Percentiles rank a stretch among this genome's conserved stretches.
phyloP scores from a whole-genome alignment of 2,888 invertebrate genomes.

The Lasioglossum leucozonium region DNA sequence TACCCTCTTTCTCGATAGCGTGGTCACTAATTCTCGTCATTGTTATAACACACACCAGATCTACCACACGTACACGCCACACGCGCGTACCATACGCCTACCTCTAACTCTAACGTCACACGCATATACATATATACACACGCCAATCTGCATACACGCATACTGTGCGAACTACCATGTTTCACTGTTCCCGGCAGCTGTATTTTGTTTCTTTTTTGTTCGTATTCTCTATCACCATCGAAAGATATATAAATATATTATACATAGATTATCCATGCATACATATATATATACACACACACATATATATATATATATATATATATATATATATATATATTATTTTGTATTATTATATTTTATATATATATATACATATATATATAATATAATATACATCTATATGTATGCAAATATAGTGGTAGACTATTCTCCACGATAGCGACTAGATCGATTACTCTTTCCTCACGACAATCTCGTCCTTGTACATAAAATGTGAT shows the following conservation, averaged over 20 bases:
- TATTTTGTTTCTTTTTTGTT: conserved; percentile 13
- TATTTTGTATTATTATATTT: too few species aligned
- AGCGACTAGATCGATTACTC: conserved; percentile 59
- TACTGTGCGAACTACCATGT: conserved; percentile 13
- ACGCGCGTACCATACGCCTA: neutral
- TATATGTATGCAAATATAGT: conserved; percentile 52
- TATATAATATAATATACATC: neutral
- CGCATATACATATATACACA: conserved; percentile 53
- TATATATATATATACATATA: conserved; percentile 4
- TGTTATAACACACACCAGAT: conserved; percentile 59
- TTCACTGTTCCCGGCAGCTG: conserved; percentile 17
- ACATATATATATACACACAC: conserved; percentile 51
- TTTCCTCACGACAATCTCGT: conserved; percentile 49
- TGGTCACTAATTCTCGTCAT: conserved; percentile 69
- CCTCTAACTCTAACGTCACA: conserved; percentile 58
- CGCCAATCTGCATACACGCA: neutral
- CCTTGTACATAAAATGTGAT: conserved; percentile 67
- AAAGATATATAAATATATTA: conserved; percentile 32
- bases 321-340: too few species aligned
- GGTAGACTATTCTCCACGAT: conserved; percentile 67
- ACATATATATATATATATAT: conserved; percentile 5
- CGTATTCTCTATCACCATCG: conserved; percentile 5
- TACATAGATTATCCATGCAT: neutral
- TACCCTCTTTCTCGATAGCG: conserved; percentile 73
- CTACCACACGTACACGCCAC: neutral